A percentile compares a stretch with the other conserved stretches of the same genome.
phyloP scores from a whole-genome alignment of 2,888 invertebrate genomes.

The Melolontha melolontha region DNA sequence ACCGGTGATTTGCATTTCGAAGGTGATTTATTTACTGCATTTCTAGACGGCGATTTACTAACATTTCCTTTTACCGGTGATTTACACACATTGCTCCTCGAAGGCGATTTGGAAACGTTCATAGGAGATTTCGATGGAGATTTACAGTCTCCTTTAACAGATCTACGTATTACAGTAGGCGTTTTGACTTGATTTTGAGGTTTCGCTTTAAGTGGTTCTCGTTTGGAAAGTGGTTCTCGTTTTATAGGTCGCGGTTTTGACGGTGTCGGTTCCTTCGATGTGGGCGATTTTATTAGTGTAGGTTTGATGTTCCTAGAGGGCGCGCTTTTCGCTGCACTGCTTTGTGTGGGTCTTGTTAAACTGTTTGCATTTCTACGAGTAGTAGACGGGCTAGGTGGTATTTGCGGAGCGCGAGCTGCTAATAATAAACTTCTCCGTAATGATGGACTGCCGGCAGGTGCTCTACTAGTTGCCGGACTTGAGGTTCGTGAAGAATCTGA shows the following conservation, averaged over 20 bases:
- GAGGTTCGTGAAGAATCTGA: conserved; percentile 77
- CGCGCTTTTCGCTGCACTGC: conserved; percentile 71
- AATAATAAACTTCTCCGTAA: conserved; percentile 67
- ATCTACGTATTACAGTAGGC: conserved; percentile 39
- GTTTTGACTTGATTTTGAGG: conserved; percentile 30
- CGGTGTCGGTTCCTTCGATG: conserved; percentile 39
- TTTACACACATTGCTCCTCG: conserved; percentile 35
- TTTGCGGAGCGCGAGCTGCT: conserved; percentile 67
- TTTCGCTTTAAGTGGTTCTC: conserved; percentile 35
- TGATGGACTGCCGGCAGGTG: conserved; percentile 62
- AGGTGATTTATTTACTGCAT: conserved; percentile 34
- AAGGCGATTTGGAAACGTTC: conserved; percentile 39
- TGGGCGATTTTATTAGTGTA: conserved; percentile 38
- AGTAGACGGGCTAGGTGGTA: conserved; percentile 67
- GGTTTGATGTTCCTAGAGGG: conserved; percentile 53
- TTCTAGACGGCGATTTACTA: conserved; percentile 38
- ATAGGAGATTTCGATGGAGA: conserved; percentile 42
- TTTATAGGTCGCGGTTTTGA: conserved; percentile 43
- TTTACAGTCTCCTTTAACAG: conserved; percentile 37
- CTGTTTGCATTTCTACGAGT: conserved; percentile 64
- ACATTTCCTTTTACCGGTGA: conserved; percentile 38
- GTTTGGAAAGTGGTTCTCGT: conserved; percentile 43
- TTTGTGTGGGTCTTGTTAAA: conserved; percentile 71
- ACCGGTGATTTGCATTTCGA: conserved; percentile 44
- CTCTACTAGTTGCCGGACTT: conserved; percentile 69